Conservation (phyloP, 2,888 invertebrate species). For the Sycophila texana region DNA sequence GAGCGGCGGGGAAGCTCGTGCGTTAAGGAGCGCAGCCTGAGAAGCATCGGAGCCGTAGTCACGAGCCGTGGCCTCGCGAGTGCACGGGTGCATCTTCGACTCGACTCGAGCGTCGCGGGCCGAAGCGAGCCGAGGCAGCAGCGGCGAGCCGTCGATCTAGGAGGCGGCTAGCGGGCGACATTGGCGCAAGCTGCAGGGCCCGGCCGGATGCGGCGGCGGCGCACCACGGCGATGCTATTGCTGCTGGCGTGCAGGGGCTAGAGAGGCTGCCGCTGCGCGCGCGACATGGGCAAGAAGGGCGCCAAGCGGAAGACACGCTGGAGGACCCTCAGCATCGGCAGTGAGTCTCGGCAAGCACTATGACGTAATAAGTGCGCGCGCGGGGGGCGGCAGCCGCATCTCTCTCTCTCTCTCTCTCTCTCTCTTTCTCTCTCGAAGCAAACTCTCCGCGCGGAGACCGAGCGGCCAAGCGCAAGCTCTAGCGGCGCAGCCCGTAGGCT, state of each 20-base stretch:
- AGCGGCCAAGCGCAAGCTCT: constrained; percentile 21
- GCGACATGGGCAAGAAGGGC: constrained; percentile 79
- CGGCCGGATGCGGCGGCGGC: neutral
- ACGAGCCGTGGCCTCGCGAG: too few relatives aligned
- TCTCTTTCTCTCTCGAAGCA: too few relatives aligned
- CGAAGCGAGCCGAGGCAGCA: too few relatives aligned
- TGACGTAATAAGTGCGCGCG: constrained; percentile 41
- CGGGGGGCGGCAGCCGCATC: constrained; percentile 1
- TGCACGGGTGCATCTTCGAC: too few relatives aligned
- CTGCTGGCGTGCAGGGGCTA: constrained; percentile 9
- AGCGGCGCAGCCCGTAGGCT: constrained; percentile 17
- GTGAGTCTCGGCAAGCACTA: constrained; percentile 70
- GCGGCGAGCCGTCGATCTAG: too few relatives aligned
- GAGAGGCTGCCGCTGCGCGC: constrained; percentile 5
- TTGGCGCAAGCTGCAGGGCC: too few relatives aligned
- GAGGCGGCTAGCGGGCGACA: too few relatives aligned
- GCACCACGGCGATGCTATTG: neutral
- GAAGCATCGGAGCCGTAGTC: too few relatives aligned
- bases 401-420: constrained; percentile 12
- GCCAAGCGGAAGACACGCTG: constrained; percentile 80
- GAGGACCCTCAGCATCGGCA: constrained; percentile 80
- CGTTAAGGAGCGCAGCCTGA: too few relatives aligned
- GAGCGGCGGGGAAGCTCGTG: constrained; percentile 63
- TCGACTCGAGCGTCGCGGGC: too few relatives aligned
- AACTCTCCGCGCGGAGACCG: neutral